These are phyloP conservation scores for Dinocampus coccinellae DNA, from an alignment of 2,888 invertebrate genomes.

Conservation along the genomic window DNA sequence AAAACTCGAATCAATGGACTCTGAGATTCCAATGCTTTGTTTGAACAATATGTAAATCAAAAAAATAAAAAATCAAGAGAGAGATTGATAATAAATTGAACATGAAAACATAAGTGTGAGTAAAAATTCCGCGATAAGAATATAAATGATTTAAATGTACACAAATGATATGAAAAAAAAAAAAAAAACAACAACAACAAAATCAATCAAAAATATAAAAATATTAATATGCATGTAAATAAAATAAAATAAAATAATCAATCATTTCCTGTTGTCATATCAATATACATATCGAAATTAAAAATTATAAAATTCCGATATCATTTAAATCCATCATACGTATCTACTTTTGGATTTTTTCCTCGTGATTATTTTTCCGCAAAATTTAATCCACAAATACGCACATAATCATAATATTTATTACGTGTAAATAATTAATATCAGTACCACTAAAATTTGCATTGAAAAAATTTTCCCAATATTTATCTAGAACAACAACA, in stretches of 20 bases:
- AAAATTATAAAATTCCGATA: no score
- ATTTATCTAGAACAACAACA: no score
- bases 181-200: neutral
- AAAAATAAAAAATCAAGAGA: slow-evolving; percentile 27
- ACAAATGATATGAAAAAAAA: neutral
- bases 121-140: neutral
- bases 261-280: neutral
- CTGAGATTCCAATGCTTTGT: slow-evolving; percentile 46
- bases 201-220: neutral
- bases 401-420: neutral
- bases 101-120: neutral
- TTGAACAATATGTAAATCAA: slow-evolving; percentile 36
- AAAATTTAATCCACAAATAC: neutral
- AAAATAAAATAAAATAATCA: neutral
- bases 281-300: neutral
- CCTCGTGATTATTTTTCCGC: neutral
- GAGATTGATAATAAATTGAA: slow-evolving; percentile 17
- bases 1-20: slow-evolving; percentile 54
- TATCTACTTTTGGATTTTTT: neutral
- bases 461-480: no score
- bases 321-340: slow-evolving; percentile 11
- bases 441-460: no score
- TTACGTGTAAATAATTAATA: slow-evolving; percentile 38
- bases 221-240: neutral
- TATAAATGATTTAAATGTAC: no score